These are phyloP conservation scores for Tachina lurida DNA, from an alignment of 2,888 invertebrate species.

Conservation along the genomic window DNA sequence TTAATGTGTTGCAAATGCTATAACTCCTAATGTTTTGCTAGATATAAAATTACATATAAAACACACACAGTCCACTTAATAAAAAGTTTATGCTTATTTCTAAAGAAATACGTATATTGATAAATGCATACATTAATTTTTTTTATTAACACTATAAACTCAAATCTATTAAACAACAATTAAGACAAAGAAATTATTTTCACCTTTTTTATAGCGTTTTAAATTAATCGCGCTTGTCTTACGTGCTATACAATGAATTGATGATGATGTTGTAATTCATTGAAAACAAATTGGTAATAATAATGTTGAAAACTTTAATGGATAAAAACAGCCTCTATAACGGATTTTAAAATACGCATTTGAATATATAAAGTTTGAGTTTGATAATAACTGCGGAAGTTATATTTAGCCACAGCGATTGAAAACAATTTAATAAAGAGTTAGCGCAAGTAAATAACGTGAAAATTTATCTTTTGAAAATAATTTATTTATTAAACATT, in stretches of 20 bases:
- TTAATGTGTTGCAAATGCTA: no score
- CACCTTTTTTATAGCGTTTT: background rate
- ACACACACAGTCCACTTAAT: no score
- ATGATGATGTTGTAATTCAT: slow-evolving; percentile 14
- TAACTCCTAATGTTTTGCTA: no score
- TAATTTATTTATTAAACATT: no score
- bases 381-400: background rate
- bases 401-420: background rate
- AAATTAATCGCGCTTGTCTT: slow-evolving; percentile 10
- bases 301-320: slow-evolving; percentile 4
- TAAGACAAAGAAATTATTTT: no score
- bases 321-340: background rate
- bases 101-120: no score
- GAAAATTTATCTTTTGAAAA: no score
- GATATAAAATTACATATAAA: no score
- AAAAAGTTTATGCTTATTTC: no score
- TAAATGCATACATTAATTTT: no score
- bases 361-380: background rate
- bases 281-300: background rate
- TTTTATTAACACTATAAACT: no score
- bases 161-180: no score
- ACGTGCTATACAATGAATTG: background rate
- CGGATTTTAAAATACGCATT: slow-evolving; percentile 7
- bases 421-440: background rate
- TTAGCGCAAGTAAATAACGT: background rate